A percentile compares a stretch with the other conserved stretches of the same genome.
Conservation (phyloP, 2,113 vertebrate species). For the Cyanoderma ruficeps region DNA sequence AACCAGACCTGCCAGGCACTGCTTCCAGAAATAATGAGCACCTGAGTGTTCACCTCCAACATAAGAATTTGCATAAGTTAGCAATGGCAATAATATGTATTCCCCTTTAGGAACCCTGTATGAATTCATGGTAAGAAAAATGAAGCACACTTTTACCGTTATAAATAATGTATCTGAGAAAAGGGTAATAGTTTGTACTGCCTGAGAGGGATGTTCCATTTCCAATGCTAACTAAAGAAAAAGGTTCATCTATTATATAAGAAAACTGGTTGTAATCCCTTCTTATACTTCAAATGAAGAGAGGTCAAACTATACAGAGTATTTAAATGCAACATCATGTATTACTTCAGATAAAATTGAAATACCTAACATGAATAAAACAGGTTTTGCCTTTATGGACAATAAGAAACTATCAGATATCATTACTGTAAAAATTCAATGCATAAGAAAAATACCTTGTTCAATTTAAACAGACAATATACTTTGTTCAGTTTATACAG, state of each 20-base stretch:
- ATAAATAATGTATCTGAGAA: neutral
- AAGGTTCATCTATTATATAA: neutral
- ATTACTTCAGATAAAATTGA: neutral
- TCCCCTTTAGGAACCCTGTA: neutral
- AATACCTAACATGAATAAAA: neutral
- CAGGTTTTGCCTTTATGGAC: neutral
- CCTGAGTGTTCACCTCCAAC: neutral
- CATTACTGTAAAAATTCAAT: neutral
- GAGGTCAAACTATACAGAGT: neutral
- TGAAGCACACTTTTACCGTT: neutral
- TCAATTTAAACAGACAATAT: neutral
- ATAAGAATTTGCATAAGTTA: neutral
- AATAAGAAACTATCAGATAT: neutral
- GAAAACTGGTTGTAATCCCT: neutral
- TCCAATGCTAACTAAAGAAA: neutral
- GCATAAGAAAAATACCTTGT: neutral
- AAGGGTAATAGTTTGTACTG: neutral
- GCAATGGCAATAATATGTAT: neutral
- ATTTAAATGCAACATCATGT: neutral
- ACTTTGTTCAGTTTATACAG: neutral
- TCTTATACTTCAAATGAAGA: neutral
- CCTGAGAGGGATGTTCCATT: neutral
- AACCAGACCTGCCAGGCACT: neutral
- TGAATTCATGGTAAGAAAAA: neutral
- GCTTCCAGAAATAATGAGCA: neutral